A percentile compares a stretch with the other conserved stretches of the same genome.
These are phyloP conservation scores for Trachemys scripta DNA, from an alignment of 2,113 vertebrate genomes.

Conservation along the genomic window DNA sequence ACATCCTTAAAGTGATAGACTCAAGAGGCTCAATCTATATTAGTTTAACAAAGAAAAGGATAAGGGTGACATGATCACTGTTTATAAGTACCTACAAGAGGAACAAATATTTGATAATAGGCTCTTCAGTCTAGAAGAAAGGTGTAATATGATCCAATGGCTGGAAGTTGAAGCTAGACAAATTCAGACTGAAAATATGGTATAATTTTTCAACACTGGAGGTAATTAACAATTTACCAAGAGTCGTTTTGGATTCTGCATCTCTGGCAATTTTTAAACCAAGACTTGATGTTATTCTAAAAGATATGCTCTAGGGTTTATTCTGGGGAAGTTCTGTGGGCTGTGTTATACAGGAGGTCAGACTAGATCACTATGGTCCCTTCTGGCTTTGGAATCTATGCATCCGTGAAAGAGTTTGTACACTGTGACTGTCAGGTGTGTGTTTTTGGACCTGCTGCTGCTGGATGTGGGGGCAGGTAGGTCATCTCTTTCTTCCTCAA, in stretches of 20 bases:
- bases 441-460: neutral
- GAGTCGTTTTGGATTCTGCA: neutral
- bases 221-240: neutral
- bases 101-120: neutral
- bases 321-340: neutral
- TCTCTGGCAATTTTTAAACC: neutral
- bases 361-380: neutral
- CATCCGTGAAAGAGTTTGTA: neutral
- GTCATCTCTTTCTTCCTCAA: neutral
- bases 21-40: neutral
- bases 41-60: neutral
- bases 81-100: neutral
- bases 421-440: neutral
- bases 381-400: neutral
- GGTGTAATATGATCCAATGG: neutral
- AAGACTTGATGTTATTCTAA: neutral
- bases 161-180: neutral
- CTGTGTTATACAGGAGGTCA: neutral
- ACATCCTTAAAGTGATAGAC: neutral
- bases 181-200: neutral
- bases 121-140: neutral
- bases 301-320: neutral
- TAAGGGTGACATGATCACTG: neutral
- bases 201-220: neutral
- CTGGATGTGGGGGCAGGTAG: neutral